Conservation (phyloP, 2,113 vertebrate species). For the Ammodytes dubius region DNA sequence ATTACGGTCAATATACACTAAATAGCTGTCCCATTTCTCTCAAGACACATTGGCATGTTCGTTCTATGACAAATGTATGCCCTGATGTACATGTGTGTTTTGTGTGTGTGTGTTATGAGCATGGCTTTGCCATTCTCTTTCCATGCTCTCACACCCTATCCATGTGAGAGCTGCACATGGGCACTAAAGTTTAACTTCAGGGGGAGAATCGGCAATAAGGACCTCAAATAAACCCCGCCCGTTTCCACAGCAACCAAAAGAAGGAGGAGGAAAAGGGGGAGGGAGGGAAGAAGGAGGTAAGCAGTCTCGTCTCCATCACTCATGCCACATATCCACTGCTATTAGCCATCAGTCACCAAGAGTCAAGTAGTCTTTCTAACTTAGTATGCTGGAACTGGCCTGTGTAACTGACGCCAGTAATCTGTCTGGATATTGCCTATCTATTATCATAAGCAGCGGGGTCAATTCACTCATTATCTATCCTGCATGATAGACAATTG, state of each 20-base stretch:
- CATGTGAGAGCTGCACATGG: conserved; percentile 20
- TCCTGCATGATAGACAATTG: conserved; percentile 50
- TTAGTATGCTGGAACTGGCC: conserved; percentile 59
- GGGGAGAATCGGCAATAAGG: conserved; percentile 49
- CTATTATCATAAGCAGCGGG: conserved; percentile 50
- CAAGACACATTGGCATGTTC: not conserved
- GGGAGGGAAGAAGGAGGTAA: conserved; percentile 9
- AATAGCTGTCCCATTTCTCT: conserved; percentile 49
- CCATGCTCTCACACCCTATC: not conserved
- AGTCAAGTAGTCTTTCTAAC: conserved; percentile 48
- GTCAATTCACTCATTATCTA: conserved; percentile 57
- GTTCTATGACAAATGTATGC: not conserved
- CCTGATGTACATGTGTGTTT: conserved; percentile 10
- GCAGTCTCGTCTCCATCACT: conserved; percentile 45
- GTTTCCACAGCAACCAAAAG: conserved; percentile 55
- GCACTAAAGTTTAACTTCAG: conserved; percentile 55
- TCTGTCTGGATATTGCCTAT: conserved; percentile 59
- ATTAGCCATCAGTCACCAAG: conserved; percentile 62
- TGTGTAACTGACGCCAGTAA: conserved; percentile 47
- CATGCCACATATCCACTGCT: conserved; percentile 48
- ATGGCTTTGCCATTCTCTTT: conserved; percentile 14
- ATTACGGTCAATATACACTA: conserved; percentile 42
- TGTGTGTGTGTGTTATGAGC: conserved; percentile 11
- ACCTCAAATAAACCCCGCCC: conserved; percentile 42
- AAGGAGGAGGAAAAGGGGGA: not conserved